Base-by-base conservation (phyloP, 2,888 invertebrate genomes). In the Melinaea menophilus region DNA sequence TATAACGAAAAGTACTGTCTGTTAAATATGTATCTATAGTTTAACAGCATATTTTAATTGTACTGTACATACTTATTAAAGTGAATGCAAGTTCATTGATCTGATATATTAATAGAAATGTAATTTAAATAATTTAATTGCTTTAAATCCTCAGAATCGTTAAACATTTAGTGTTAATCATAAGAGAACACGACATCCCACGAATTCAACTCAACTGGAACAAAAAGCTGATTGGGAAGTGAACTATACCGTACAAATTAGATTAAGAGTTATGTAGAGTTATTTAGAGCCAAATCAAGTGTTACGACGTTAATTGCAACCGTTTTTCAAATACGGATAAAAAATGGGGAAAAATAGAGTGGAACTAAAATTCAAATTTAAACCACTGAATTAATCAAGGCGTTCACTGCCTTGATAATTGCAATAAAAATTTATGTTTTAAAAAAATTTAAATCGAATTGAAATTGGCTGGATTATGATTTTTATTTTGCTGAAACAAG, bases 231-330 rank as follows among this genome's bases (percentile, higher is more conserved):
- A 51, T 22, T 51, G 31, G 51, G 31, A 51, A 51, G 31, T 51
- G 51, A 51, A 51, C 22, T 51, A 51, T 22, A 51, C 9, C 51
- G 51, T 51, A 31, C 22, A 22, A 51, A 51, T 31, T 51, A 51
- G 22, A n/a, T n/a, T n/a, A n/a, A n/a, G n/a, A n/a, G n/a, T n/a
- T n/a, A 51, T 51, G 9, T 22, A 51, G 51, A 51, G 51, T 22
- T n/a, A 51, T 51, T 31, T 22, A n/a, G n/a, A n/a, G n/a, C n/a
- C 11, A 31, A 51, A 51, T 51, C 51, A 51, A 51, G 51, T 22
- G 22, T 51, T 51, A 4, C 51, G n/a, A 12, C 46, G 51, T 51
- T 51, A 51, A 51, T 51, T 51, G 51, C 22, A 11, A 51, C 7
- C 31, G 31, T 51, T 51, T 51, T 51, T 31, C 22, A 31, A 51